Conservation (phyloP, 2,797 vertebrate species). For the Mastacembelus armatus region DNA sequence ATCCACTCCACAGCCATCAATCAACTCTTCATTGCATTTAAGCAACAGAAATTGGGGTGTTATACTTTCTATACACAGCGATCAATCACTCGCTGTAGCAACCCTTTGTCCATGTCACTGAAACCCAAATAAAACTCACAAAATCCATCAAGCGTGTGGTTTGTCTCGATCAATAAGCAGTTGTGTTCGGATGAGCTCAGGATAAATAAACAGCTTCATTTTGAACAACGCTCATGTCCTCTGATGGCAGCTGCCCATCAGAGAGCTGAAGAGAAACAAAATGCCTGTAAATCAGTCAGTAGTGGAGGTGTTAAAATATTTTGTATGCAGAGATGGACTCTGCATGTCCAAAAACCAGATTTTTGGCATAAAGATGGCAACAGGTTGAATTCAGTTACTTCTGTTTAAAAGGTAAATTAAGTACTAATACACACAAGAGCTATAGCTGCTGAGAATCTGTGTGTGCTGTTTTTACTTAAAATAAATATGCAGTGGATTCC, state of each 20-base stretch:
- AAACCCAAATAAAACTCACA: constrained; percentile 56
- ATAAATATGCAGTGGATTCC: not conserved
- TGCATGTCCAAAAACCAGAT: too few species aligned
- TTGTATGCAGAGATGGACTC: not conserved
- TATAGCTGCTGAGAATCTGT: not conserved
- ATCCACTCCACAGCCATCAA: constrained; percentile 59
- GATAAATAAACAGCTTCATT: constrained; percentile 37
- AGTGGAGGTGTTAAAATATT: constrained; percentile 16
- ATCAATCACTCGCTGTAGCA: constrained; percentile 56
- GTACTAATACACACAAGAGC: not conserved
- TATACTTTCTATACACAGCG: constrained; percentile 13
- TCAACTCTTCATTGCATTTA: constrained; percentile 45
- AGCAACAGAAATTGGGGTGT: constrained; percentile 43
- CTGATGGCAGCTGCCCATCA: constrained; percentile 36
- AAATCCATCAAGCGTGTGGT: constrained; percentile 52
- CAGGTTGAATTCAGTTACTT: constrained; percentile 2
- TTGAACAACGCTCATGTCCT: constrained; percentile 15
- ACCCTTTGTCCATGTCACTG: constrained; percentile 51
- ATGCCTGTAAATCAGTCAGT: constrained; percentile 11
- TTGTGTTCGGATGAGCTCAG: constrained; percentile 14
- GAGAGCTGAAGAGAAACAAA: constrained; percentile 6
- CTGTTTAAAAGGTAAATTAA: not conserved
- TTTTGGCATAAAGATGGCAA: not conserved
- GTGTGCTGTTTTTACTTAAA: not conserved
- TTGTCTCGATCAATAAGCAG: constrained; percentile 53